These are phyloP conservation scores for Drosophila nikananu DNA, from an alignment of 1,140 invertebrate genomes.

Conservation along the genomic window DNA sequence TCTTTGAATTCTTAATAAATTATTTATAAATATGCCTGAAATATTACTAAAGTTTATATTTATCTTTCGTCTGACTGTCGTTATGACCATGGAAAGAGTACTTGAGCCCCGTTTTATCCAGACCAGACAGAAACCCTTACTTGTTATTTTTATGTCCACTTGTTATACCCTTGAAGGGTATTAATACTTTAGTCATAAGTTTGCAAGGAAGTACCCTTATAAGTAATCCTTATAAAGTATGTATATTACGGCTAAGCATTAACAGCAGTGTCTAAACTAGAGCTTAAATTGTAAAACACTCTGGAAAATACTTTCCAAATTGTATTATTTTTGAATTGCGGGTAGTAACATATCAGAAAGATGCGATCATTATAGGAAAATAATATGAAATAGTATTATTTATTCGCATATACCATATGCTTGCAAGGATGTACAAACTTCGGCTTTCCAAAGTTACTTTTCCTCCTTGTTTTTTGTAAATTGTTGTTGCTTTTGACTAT, in stretches of 20 bases:
- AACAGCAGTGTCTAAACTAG: neutral
- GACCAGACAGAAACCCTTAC: slow-evolving; percentile 2
- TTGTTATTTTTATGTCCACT: slow-evolving; percentile 11
- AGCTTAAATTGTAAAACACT: no score
- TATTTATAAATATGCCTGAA: neutral
- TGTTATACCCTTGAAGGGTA: neutral
- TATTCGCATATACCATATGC: neutral
- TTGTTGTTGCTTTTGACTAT: slow-evolving; percentile 38
- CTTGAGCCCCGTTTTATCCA: no score
- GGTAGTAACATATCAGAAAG: no score
- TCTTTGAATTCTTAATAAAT: neutral
- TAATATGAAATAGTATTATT: no score
- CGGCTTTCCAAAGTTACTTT: neutral
- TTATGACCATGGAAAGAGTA: slow-evolving; percentile 1
- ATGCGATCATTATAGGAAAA: no score
- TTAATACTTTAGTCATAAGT: neutral
- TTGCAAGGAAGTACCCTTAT: no score
- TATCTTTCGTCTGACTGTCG: neutral
- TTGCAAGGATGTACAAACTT: neutral
- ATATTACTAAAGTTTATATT: neutral
- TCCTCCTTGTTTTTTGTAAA: slow-evolving; percentile 22
- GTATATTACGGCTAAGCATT: neutral
- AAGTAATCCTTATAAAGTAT: neutral
- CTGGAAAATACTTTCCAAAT: no score
- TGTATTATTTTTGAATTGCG: no score